phyloP scores from a whole-genome alignment of 1,140 invertebrate genomes.

The Apis laboriosa region DNA sequence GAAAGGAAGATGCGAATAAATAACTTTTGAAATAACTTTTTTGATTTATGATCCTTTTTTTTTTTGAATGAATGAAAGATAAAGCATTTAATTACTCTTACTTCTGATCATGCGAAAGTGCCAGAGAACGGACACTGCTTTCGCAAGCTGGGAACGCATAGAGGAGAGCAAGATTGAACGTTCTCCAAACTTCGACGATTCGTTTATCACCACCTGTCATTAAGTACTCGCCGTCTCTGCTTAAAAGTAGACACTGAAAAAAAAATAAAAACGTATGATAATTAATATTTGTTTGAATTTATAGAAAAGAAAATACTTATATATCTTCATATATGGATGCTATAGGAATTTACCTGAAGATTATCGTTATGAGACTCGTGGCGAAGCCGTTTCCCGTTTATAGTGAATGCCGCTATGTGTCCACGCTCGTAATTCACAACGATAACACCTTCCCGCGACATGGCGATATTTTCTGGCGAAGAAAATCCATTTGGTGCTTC shows the following conservation, averaged over 20 bases:
- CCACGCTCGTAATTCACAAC: conserved; percentile 96
- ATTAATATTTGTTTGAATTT: conserved; percentile 19
- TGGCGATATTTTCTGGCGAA: conserved; percentile 94
- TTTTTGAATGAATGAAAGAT: neutral
- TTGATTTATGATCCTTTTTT: neutral
- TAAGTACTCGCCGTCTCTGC: conserved; percentile 98
- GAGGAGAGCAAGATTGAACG: conserved; percentile 96
- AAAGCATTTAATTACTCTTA: conserved; percentile 75
- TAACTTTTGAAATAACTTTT: neutral
- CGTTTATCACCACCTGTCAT: conserved; percentile 98
- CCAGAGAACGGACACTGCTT: conserved; percentile 94
- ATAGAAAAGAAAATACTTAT: neutral
- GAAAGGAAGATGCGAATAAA: neutral
- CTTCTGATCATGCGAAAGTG: conserved; percentile 98
- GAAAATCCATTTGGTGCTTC: conserved; percentile 89
- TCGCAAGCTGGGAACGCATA: conserved; percentile 99
- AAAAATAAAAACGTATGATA: conserved; percentile 33
- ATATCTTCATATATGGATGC: neutral
- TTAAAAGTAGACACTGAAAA: conserved; percentile 93
- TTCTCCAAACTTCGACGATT: conserved; percentile 98
- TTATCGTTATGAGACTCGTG: conserved; percentile 96
- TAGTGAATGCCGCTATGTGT: conserved; percentile 95
- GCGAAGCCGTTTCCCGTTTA: conserved; percentile 93
- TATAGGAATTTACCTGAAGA: conserved; percentile 88
- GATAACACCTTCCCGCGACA: conserved; percentile 98